Conservation (phyloP, 2,113 vertebrate species). For the Lagopus muta region DNA sequence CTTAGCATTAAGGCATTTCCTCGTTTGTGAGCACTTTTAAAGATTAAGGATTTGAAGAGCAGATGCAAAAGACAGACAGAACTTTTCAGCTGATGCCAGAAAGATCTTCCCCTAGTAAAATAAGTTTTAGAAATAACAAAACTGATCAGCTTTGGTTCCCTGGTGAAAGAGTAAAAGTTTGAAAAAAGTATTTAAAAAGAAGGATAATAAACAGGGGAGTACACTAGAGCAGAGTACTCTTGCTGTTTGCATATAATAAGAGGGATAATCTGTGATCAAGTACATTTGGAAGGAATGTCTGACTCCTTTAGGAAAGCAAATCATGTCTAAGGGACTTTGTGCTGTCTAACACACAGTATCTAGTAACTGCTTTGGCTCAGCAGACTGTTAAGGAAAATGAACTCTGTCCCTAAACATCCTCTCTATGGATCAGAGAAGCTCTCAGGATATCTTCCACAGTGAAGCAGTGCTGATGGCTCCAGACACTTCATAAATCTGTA, state of each 20-base stretch:
- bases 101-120: background rate
- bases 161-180: background rate
- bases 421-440: background rate
- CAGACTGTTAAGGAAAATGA: background rate
- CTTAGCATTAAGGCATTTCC: conserved; percentile 37
- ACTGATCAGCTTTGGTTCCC: background rate
- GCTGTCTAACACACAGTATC: background rate
- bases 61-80: background rate
- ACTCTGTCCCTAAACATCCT: background rate
- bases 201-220: background rate
- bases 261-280: background rate
- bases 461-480: background rate
- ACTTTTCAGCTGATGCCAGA: conserved; percentile 25
- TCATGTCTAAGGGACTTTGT: background rate
- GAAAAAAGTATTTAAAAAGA: background rate
- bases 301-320: background rate
- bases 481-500: background rate
- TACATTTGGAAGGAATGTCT: background rate
- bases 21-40: conserved; percentile 30
- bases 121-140: background rate
- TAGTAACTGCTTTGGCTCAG: background rate
- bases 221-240: background rate
- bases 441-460: background rate
- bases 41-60: conserved; percentile 40
- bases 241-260: background rate